Conservation (phyloP, 1,140 invertebrate genomes). For the Drosophila nasuta region DNA sequence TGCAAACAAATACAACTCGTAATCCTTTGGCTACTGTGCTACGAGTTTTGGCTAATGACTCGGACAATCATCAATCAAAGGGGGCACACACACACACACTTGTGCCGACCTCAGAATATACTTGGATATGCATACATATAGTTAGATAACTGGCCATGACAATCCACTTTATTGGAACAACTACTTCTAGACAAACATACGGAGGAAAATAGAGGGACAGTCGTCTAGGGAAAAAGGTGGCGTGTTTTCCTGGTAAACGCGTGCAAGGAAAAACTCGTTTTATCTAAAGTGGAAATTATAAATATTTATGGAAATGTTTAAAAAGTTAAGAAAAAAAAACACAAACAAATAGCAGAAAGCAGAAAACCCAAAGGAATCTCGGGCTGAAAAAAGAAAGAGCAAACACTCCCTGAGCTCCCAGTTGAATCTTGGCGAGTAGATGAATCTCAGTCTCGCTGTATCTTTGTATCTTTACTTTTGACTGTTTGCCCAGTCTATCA, state of each 20-base stretch:
- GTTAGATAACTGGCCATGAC: slow-evolving; percentile 52
- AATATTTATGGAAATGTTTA: slow-evolving; percentile 73
- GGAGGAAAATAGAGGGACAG: not conserved
- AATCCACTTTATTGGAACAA: slow-evolving; percentile 74
- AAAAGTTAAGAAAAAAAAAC: slow-evolving; percentile 45
- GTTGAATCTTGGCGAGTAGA: slow-evolving; percentile 25
- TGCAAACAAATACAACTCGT: slow-evolving; percentile 42
- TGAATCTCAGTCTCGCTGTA: slow-evolving; percentile 30
- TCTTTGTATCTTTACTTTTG: slow-evolving; percentile 34
- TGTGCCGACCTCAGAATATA: slow-evolving; percentile 39
- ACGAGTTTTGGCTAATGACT: slow-evolving; percentile 39
- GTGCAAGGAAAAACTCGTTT: slow-evolving; percentile 73
- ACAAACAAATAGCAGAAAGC: slow-evolving; percentile 48
- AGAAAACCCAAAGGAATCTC: slow-evolving; percentile 26
- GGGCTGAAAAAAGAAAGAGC: slow-evolving; percentile 41
- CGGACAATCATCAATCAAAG: slow-evolving; percentile 64
- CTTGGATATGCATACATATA: not conserved
- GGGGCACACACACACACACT: slow-evolving; percentile 40
- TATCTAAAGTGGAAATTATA: slow-evolving; percentile 63
- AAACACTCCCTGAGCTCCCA: slow-evolving; percentile 11
- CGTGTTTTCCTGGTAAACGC: slow-evolving; percentile 75
- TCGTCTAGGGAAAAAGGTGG: slow-evolving; percentile 20
- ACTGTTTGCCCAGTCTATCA: slow-evolving; percentile 57
- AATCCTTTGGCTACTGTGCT: slow-evolving; percentile 71
- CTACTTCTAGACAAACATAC: slow-evolving; percentile 48